These are phyloP conservation scores for Borostomias antarcticus DNA, from an alignment of 2,797 vertebrate genomes.

Conservation along the genomic window DNA sequence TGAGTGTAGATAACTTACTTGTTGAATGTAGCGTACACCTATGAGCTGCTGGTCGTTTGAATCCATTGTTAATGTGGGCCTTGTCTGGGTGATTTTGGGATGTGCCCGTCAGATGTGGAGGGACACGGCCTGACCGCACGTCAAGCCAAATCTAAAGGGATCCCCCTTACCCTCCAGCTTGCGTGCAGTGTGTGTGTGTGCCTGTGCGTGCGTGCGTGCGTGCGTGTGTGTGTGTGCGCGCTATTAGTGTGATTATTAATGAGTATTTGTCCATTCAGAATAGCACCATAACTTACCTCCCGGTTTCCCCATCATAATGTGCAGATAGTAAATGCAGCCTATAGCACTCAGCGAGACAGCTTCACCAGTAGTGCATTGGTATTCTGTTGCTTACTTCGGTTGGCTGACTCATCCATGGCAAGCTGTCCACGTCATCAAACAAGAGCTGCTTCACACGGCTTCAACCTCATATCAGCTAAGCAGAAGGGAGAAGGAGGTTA, in stretches of 20 bases:
- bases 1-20: background rate
- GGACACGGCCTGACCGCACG: no score
- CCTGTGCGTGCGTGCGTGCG: background rate
- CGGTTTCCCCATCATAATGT: no score
- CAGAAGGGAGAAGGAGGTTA: background rate
- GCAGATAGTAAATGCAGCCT: background rate
- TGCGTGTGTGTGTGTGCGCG: background rate
- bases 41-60: background rate
- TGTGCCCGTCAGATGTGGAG: background rate
- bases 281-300: no score
- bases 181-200: background rate
- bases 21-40: background rate
- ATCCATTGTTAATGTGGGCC: background rate
- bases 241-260: background rate
- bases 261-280: no score
- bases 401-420: slow-evolving; percentile 47
- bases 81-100: background rate
- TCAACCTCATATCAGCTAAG: background rate
- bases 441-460: background rate
- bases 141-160: background rate
- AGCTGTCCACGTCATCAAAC: slow-evolving; percentile 3
- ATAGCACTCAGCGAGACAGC: no score
- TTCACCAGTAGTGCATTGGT: slow-evolving; percentile 6
- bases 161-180: background rate
- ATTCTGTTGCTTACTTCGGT: slow-evolving; percentile 22